These are phyloP conservation scores for Gandaritis pyraliata DNA, from an alignment of 2,888 invertebrate species.

Conservation along the genomic window DNA sequence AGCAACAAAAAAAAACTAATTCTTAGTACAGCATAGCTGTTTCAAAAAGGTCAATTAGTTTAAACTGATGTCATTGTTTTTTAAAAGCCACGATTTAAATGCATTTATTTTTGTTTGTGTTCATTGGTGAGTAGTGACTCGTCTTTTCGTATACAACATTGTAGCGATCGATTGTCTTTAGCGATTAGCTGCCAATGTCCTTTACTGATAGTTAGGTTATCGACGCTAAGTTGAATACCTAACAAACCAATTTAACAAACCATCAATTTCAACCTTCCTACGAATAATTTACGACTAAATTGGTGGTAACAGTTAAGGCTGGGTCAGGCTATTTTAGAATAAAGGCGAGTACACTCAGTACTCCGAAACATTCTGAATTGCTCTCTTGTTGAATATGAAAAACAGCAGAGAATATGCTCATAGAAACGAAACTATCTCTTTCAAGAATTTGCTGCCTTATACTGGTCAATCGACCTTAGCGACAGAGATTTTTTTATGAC, in stretches of 20 bases:
- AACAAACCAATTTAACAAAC: background rate
- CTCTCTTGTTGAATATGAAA: too few relatives aligned
- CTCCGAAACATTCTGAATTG: too few relatives aligned
- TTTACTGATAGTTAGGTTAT: constrained; percentile 12
- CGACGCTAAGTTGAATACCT: background rate
- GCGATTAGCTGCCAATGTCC: constrained; percentile 16
- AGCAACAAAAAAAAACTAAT: constrained; percentile 9
- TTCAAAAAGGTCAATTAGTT: constrained; percentile 26
- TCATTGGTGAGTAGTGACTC: constrained; percentile 12
- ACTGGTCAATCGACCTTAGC: too few relatives aligned
- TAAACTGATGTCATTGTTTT: constrained; percentile 31
- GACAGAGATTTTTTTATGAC: too few relatives aligned
- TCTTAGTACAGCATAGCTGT: constrained; percentile 8
- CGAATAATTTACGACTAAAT: background rate
- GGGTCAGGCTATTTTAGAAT: too few relatives aligned
- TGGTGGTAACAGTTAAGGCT: background rate
- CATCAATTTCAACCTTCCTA: background rate
- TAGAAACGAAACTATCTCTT: too few relatives aligned
- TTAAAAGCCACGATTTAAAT: constrained; percentile 41
- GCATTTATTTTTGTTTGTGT: background rate
- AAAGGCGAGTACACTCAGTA: too few relatives aligned
- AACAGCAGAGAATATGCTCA: too few relatives aligned
- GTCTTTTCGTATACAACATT: constrained; percentile 8
- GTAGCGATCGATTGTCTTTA: constrained; percentile 18
- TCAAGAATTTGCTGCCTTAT: too few relatives aligned